Percentiles rank a stretch among this genome's conserved stretches.
Conservation (phyloP, 1,140 invertebrate species). For the Metopolophium dirhodum region DNA sequence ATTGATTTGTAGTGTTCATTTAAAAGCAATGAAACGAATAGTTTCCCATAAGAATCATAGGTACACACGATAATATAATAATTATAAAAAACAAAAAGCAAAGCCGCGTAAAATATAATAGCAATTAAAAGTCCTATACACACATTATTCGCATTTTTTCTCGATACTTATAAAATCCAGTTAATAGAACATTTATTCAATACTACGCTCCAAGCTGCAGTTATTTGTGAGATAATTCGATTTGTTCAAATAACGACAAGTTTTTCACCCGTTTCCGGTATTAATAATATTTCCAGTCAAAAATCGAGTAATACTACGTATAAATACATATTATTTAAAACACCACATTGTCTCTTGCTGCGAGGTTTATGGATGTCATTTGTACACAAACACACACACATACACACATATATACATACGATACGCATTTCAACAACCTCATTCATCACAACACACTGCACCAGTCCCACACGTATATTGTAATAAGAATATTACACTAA, state of each 20-base stretch:
- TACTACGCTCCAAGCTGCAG: neutral
- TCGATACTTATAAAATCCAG: neutral
- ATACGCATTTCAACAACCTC: slow-evolving; percentile 37
- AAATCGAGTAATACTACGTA: neutral
- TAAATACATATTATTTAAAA: slow-evolving; percentile 18
- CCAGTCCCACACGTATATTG: slow-evolving; percentile 6
- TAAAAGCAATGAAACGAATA: slow-evolving; percentile 7
- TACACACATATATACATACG: neutral
- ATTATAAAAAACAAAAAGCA: neutral
- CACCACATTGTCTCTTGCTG: neutral
- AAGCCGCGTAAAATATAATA: neutral
- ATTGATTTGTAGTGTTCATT: slow-evolving; percentile 38
- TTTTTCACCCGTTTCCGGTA: neutral
- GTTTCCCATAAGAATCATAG: neutral
- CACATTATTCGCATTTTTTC: neutral
- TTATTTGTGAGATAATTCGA: neutral
- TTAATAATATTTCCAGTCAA: neutral
- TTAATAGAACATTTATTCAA: neutral
- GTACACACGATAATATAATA: neutral
- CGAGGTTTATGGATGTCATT: neutral
- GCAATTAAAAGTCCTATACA: neutral
- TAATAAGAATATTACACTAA: slow-evolving; percentile 8
- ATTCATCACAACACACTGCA: slow-evolving; percentile 31
- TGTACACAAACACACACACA: neutral
- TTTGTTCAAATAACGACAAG: neutral